Percentiles rank a stretch among this genome's conserved stretches.
phyloP scores from a whole-genome alignment of 2,797 vertebrate genomes.

The Macropus fuliginosus region DNA sequence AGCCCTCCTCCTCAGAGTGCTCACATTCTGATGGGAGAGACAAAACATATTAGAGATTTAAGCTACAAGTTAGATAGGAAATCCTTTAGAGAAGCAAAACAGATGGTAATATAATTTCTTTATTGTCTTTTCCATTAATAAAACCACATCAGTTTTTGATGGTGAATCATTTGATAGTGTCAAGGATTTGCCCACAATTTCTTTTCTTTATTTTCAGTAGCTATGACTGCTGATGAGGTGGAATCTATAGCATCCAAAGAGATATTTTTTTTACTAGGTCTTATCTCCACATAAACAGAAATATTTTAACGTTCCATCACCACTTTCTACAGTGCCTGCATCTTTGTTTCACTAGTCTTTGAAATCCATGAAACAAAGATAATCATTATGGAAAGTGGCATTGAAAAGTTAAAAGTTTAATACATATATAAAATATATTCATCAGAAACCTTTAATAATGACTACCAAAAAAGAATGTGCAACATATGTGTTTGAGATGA shows the following conservation, averaged over 20 bases:
- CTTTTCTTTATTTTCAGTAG: neutral
- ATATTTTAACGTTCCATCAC: neutral
- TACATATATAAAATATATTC: neutral
- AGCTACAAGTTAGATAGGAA: neutral
- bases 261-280: neutral
- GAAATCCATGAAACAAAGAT: neutral
- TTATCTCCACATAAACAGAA: neutral
- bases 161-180: neutral
- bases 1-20: neutral
- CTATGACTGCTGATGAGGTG: neutral
- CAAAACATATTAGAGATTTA: neutral
- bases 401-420: neutral
- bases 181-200: neutral
- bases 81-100: neutral
- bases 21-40: neutral
- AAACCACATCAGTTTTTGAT: neutral
- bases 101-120: neutral
- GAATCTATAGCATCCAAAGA: neutral
- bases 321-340: neutral
- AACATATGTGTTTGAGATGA: neutral
- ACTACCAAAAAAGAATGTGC: neutral
- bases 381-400: neutral
- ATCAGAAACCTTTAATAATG: neutral
- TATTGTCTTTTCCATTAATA: neutral
- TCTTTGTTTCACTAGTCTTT: neutral